A percentile compares a stretch with the other conserved stretches of the same genome.
Evolutionary conservation across 2,113 vertebrate species (phyloP).

Genomic region (Labrus mixtus): DNA sequence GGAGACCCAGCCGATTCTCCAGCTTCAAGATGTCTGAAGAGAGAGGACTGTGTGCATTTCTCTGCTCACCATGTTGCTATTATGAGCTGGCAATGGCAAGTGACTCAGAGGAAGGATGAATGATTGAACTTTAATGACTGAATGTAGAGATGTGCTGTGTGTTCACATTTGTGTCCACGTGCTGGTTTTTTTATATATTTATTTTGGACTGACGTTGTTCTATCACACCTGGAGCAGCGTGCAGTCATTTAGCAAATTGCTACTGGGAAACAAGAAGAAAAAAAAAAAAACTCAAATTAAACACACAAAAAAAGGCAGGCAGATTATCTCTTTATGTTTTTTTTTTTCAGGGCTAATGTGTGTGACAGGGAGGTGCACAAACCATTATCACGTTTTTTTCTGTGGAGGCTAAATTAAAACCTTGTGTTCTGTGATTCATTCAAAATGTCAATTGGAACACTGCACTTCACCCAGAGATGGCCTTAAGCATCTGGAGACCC

Average conservation of each 20-base stretch:
- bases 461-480: not conserved
- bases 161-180: slow-evolving; percentile 1
- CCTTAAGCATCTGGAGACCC: no score
- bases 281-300: not conserved
- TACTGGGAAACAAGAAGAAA: not conserved
- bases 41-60: not conserved
- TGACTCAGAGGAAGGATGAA: not conserved
- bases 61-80: not conserved
- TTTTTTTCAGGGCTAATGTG: not conserved
- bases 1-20: not conserved
- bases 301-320: not conserved
- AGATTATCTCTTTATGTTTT: not conserved
- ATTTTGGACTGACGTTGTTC: not conserved
- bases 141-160: not conserved
- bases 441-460: not conserved
- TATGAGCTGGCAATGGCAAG: not conserved
- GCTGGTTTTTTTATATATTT: not conserved
- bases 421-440: not conserved
- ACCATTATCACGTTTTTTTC: not conserved
- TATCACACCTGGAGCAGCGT: not conserved
- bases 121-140: not conserved
- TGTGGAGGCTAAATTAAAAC: not conserved
- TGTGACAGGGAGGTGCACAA: not conserved
- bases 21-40: not conserved
- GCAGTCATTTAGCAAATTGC: not conserved